phyloP scores from a whole-genome alignment of 53 echinoderm and acorn worm species.

The Zoroaster sp. region DNA sequence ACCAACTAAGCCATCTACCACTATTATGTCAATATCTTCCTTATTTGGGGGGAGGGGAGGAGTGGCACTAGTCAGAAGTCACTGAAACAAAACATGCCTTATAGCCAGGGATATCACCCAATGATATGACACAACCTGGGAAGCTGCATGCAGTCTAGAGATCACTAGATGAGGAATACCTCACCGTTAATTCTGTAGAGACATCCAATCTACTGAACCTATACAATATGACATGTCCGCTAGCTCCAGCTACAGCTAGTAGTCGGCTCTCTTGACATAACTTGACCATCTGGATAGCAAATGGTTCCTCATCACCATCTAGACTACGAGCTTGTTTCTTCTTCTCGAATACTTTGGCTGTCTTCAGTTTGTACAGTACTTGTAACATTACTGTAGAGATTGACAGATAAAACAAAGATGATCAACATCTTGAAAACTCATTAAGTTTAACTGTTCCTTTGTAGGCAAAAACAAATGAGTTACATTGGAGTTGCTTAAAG shows the following conservation, averaged over 20 bases:
- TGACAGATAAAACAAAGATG: neutral
- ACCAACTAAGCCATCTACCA: no score
- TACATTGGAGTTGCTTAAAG: no score
- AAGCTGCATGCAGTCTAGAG: no score
- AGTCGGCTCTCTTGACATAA: constrained; percentile 89
- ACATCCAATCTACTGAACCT: constrained; percentile 90
- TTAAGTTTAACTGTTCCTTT: no score
- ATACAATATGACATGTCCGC: constrained; percentile 91
- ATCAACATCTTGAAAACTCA: neutral
- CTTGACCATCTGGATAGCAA: constrained; percentile 91
- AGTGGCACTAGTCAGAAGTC: no score
- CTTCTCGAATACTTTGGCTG: constrained; percentile 98
- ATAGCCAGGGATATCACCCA: no score
- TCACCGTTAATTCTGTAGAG: constrained; percentile 78
- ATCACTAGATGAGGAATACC: no score
- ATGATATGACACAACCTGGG: no score
- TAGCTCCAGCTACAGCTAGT: constrained; percentile 90
- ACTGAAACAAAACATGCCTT: no score
- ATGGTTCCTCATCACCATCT: constrained; percentile 91
- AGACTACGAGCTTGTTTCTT: constrained; percentile 88
- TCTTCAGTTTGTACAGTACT: constrained; percentile 97
- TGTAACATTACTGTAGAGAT: constrained; percentile 82
- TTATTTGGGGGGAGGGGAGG: no score
- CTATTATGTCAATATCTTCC: no score
- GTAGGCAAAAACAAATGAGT: no score